Conservation (phyloP, 1,140 invertebrate species). For the Asobara japonica region DNA sequence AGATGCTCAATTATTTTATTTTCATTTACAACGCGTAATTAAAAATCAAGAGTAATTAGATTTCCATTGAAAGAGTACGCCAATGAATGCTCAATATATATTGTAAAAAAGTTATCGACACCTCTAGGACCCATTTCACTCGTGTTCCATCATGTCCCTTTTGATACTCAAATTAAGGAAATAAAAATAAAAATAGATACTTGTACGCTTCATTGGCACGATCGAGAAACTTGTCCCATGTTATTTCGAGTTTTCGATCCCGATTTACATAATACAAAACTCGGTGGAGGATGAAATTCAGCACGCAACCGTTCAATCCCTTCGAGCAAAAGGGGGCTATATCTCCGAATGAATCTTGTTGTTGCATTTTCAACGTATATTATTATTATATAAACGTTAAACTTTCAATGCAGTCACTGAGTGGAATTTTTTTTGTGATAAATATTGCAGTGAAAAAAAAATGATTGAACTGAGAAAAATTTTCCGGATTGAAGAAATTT, state of each 20-base stretch:
- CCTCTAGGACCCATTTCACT: neutral
- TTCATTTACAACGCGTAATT: too few relatives aligned
- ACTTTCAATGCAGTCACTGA: too few relatives aligned
- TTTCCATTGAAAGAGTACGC: neutral
- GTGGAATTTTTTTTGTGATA: too few relatives aligned
- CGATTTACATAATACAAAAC: conserved; percentile 45
- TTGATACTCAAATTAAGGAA: neutral
- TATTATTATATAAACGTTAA: too few relatives aligned
- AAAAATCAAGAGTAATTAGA: neutral
- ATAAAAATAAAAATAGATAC: neutral
- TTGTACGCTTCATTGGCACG: neutral
- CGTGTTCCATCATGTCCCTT: neutral
- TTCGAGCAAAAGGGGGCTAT: neutral
- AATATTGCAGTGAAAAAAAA: too few relatives aligned
- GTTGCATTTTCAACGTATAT: conserved; percentile 26
- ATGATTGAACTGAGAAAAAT: too few relatives aligned
- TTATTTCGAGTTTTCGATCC: conserved; percentile 18
- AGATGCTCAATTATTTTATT: too few relatives aligned
- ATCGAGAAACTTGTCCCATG: conserved; percentile 12
- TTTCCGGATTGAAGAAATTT: too few relatives aligned
- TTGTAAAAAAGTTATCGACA: neutral
- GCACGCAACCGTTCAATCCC: conserved; percentile 13
- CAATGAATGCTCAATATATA: neutral
- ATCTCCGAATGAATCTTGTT: neutral
- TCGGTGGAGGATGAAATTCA: conserved; percentile 8